Conservation (phyloP, 2,113 vertebrate species). For the Hypocryptadius cinnamomeus region DNA sequence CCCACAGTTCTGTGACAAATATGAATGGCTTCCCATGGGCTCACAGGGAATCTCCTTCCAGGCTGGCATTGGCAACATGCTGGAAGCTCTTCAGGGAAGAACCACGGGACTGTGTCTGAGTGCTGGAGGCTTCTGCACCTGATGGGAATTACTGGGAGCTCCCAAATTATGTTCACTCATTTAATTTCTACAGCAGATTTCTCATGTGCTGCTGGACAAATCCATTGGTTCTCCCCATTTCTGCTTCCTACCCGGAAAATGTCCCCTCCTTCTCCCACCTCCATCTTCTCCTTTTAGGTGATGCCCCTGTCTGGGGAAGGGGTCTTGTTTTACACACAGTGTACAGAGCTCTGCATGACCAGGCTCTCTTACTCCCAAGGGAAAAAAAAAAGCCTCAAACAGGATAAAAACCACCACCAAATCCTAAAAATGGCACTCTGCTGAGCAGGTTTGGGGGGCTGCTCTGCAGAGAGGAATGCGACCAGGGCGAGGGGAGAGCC, state of each 20-base stretch:
- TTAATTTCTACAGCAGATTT: background rate
- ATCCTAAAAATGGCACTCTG: background rate
- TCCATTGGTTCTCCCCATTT: rapidly evolving
- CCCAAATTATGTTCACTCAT: background rate
- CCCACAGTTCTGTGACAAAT: background rate
- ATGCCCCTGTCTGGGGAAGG: background rate
- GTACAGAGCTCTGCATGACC: background rate
- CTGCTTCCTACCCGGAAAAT: background rate
- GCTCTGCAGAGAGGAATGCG: background rate
- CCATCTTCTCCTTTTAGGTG: background rate
- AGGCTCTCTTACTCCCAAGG: background rate
- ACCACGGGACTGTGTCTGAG: background rate
- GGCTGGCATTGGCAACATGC: rapidly evolving
- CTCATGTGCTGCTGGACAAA: background rate
- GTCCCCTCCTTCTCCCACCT: background rate
- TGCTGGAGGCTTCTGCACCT: background rate
- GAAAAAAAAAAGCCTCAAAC: background rate
- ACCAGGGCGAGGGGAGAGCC: constrained; percentile 35
- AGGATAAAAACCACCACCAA: background rate
- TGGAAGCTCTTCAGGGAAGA: background rate
- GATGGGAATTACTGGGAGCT: background rate
- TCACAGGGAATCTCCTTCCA: background rate
- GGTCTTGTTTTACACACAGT: background rate
- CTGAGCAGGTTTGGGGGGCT: background rate
- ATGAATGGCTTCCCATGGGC: background rate